Percentiles rank a stretch among this genome's conserved stretches.
phyloP scores from a whole-genome alignment of 1,140 invertebrate genomes.

The Meloidogyne floridensis region DNA sequence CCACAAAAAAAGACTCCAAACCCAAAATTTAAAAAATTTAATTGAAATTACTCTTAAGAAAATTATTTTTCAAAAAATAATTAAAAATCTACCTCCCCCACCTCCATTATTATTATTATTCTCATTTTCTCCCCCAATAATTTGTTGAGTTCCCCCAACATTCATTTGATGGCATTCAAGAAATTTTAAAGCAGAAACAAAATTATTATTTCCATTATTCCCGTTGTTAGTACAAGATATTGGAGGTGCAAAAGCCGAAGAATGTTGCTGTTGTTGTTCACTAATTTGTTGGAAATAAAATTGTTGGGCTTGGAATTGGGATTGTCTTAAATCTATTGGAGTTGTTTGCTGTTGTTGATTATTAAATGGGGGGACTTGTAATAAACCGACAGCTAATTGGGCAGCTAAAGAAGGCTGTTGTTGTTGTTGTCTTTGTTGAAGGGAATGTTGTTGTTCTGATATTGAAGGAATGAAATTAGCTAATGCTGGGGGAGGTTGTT shows the following conservation, averaged over 20 bases:
- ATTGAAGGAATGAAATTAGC: conserved; percentile 33
- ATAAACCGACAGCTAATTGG: conserved; percentile 23
- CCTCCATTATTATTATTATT: neutral
- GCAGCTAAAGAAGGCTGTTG: conserved; percentile 29
- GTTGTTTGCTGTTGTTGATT: neutral
- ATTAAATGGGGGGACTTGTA: conserved; percentile 19
- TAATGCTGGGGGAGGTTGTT: conserved; percentile 16
- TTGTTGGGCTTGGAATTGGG: neutral
- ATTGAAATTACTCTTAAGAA: neutral
- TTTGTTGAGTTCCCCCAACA: neutral
- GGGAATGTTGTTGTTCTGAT: neutral
- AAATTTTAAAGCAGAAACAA: conserved; percentile 5
- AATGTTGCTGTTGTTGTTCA: neutral
- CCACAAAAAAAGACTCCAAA: too few species aligned
- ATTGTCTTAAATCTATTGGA: neutral
- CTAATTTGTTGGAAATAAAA: conserved; percentile 5
- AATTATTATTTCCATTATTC: neutral
- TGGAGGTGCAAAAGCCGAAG: conserved; percentile 30
- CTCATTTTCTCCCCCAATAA: neutral
- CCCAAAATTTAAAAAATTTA: too few species aligned
- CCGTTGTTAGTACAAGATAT: neutral
- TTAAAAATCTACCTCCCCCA: too few species aligned
- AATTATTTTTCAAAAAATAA: neutral
- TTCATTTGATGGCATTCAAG: neutral
- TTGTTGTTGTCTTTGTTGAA: neutral